Conservation (phyloP, 2,797 vertebrate genomes). For the Leucoraja ocellata region DNA sequence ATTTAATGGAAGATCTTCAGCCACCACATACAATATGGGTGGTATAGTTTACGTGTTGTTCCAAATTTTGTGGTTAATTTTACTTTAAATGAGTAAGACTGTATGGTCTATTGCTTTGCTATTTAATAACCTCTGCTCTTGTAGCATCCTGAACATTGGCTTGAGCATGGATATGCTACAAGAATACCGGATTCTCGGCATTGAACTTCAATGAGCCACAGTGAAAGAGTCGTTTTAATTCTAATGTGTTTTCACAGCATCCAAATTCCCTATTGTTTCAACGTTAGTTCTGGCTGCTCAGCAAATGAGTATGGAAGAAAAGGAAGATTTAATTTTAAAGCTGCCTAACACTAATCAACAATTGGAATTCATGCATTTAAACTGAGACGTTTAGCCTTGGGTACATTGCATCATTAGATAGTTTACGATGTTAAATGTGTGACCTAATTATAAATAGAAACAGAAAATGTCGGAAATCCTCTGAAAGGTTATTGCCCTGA, state of each 20-base stretch:
- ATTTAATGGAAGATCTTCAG: conserved; percentile 13
- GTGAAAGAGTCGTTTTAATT: neutral
- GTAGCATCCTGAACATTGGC: neutral
- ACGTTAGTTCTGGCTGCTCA: neutral
- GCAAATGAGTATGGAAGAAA: neutral
- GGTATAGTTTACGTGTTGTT: neutral
- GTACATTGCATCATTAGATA: neutral
- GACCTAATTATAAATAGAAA: too few relatives aligned
- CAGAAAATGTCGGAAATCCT: too few relatives aligned
- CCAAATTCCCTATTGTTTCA: neutral
- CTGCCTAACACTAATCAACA: neutral
- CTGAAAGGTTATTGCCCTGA: too few relatives aligned
- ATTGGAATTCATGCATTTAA: neutral
- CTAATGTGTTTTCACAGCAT: neutral
- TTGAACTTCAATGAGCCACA: neutral
- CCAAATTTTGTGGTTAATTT: conserved; percentile 12
- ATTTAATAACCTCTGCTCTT: neutral
- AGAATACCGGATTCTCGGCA: neutral
- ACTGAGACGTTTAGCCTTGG: neutral
- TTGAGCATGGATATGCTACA: neutral
- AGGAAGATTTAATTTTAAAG: neutral
- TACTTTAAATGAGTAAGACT: neutral
- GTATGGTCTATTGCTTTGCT: neutral
- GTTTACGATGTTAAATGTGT: neutral
- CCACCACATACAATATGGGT: neutral